Percentiles rank a stretch among this genome's conserved stretches.
phyloP scores from a whole-genome alignment of 2,113 vertebrate genomes.

The Amia ocellicauda region DNA sequence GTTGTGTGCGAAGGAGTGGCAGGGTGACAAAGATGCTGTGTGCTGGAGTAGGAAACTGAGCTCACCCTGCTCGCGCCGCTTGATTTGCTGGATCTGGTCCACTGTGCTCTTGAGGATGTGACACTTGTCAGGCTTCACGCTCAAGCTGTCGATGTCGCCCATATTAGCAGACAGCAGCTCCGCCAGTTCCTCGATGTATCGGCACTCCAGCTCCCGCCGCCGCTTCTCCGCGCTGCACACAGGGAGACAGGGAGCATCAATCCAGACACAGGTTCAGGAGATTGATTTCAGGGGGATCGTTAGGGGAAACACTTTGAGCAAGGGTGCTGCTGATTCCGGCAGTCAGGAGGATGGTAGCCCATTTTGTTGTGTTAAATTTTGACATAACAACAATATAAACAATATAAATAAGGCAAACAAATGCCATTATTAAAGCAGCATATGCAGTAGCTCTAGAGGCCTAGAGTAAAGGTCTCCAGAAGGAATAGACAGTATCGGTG shows the following conservation, averaged over 20 bases:
- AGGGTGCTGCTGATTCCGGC: too few relatives aligned
- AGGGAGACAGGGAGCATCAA: constrained; percentile 15
- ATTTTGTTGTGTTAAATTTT: too few relatives aligned
- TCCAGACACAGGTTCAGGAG: too few relatives aligned
- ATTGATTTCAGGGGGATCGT: too few relatives aligned
- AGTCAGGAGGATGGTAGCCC: too few relatives aligned
- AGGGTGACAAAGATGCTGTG: neutral
- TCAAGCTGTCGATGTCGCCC: constrained; percentile 84
- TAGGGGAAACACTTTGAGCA: too few relatives aligned
- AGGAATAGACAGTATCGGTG: too few relatives aligned
- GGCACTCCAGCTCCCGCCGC: constrained; percentile 88
- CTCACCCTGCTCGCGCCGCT: constrained; percentile 85
- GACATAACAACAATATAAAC: too few relatives aligned
- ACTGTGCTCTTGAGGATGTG: constrained; percentile 90
- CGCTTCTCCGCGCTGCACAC: constrained; percentile 80
- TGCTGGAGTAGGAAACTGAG: neutral
- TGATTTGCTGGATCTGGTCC: constrained; percentile 94
- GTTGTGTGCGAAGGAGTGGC: constrained; percentile 2
- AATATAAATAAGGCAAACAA: too few relatives aligned
- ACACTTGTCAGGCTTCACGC: constrained; percentile 92
- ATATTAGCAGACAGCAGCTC: constrained; percentile 92
- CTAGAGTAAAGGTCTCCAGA: too few relatives aligned
- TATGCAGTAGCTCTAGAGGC: too few relatives aligned
- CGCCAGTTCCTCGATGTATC: constrained; percentile 89
- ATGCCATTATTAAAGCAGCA: too few relatives aligned